A percentile compares a stretch with the other conserved stretches of the same genome.
These are phyloP conservation scores for Agrochola litura DNA, from an alignment of 2,888 invertebrate genomes.

Conservation along the genomic window DNA sequence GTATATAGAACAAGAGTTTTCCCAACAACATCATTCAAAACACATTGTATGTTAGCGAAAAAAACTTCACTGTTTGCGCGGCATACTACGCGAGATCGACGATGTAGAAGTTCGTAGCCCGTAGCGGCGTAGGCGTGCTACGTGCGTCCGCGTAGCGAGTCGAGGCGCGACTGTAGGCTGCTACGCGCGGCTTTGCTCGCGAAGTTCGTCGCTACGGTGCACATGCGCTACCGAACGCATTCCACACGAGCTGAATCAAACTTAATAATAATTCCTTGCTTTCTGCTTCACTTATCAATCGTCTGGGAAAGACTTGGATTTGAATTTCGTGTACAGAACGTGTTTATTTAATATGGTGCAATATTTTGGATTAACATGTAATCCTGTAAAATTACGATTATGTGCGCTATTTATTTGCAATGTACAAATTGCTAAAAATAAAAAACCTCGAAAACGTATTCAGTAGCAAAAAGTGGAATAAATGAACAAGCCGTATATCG, in stretches of 20 bases:
- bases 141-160: slow-evolving; percentile 77
- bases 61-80: slow-evolving; percentile 79
- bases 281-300: slow-evolving; percentile 73
- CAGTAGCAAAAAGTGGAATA: not conserved
- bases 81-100: slow-evolving; percentile 72
- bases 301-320: slow-evolving; percentile 61
- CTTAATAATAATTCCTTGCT: slow-evolving; percentile 72
- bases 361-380: not conserved
- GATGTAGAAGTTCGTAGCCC: slow-evolving; percentile 77
- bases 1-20: slow-evolving; percentile 88
- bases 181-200: slow-evolving; percentile 66
- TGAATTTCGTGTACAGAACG: slow-evolving; percentile 52
- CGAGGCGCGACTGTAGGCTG: slow-evolving; percentile 80
- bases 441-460: not conserved
- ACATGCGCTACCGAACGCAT: slow-evolving; percentile 81
- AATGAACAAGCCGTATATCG: not conserved
- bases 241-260: slow-evolving; percentile 71
- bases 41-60: slow-evolving; percentile 81
- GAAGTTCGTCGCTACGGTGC: slow-evolving; percentile 76
- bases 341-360: not conserved
- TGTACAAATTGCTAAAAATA: not conserved
- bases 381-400: not conserved
- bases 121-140: slow-evolving; percentile 80
- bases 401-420: not conserved
- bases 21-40: slow-evolving; percentile 88